A percentile compares a stretch with the other conserved stretches of the same genome.
Evolutionary conservation across 2,888 invertebrate genomes (phyloP).

Genomic region (Nomada fabriciana): DNA sequence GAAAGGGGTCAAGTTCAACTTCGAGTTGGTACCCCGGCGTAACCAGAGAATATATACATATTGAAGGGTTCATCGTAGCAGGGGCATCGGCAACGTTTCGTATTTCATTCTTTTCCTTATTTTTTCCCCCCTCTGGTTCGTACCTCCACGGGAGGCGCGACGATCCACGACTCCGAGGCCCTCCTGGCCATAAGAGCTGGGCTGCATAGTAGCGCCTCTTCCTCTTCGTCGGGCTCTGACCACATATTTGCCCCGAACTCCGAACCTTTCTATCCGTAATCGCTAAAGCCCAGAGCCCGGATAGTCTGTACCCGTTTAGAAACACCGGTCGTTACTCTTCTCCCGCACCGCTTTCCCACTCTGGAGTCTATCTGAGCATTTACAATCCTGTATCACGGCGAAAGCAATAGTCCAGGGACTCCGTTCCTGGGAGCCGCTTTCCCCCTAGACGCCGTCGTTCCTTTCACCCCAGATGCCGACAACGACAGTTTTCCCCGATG

Average conservation of each 20-base stretch:
- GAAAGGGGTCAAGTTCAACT: constrained; percentile 2
- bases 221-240: constrained; percentile 92
- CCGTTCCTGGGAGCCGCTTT: not conserved
- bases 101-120: not conserved
- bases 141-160: constrained; percentile 95
- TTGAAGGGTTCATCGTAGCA: not conserved
- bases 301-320: not conserved
- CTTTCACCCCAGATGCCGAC: not conserved
- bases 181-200: constrained; percentile 94
- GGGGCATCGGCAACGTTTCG: not conserved
- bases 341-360: not conserved
- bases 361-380: constrained; percentile 16
- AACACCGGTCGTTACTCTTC: constrained; percentile 19
- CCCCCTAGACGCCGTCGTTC: not conserved
- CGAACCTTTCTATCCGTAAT: not conserved
- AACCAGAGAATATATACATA: not conserved
- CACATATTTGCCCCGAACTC: constrained; percentile 86
- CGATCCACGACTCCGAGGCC: constrained; percentile 96
- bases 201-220: constrained; percentile 94
- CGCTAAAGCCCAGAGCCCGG: not conserved
- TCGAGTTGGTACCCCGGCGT: not conserved
- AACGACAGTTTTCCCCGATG: not conserved
- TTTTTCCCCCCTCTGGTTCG: constrained; percentile 35
- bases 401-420: too few relatives aligned
- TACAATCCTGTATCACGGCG: not conserved